Base-by-base conservation (phyloP, 1,140 invertebrate species). In the Sitophilus oryzae region DNA sequence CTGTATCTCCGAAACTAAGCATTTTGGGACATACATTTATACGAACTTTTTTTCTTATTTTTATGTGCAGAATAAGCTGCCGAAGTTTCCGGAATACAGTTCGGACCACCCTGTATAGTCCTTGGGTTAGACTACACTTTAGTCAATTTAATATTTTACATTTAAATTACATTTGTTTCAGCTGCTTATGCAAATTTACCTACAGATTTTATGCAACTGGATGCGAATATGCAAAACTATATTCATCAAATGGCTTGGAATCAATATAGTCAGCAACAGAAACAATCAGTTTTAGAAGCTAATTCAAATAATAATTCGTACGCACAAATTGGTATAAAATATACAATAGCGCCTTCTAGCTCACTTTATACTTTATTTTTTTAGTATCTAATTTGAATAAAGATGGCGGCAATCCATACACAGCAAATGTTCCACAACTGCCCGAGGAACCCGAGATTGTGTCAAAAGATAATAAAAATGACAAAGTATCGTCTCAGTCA, bases 201-300 rank as follows among this genome's bases (percentile, higher is more conserved):
- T 0, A 35, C 45, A 1, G 58, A 65, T 9, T 59, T 61, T 15
- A 59, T 30, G 20, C 56, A 59, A 15, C 34, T 66, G 36, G 59
- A 66, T 48, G 59, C 52, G 3, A 60, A 48, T 21, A 57, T 66
- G 38, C 67, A 67, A 46, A 61, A 38, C 36, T 65, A 66, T 36
- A 47, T 65, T 22, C 64, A 66, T 52, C 68, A 70, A 54, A 60
- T 67, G 50, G 64, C 65, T 18, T 68, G 68, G 50, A 55, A 51
- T 2, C 69, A 70, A 22, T 71, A 67, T 44, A 51, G 64, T 11
- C 65, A 68, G 30, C 59, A 68, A 18, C 40, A 56, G 15, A 41
- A 46, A 20, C 21, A 34, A 14, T 20, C 22, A 11, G 18, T 10
- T 3, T 22, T 18, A n/a, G 35, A 34, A 10, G 22, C 44, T 15